Evolutionary conservation across 2,888 invertebrate genomes (phyloP), one percentile per base, ranked within the genome.

Genomic region (Venustoraphidia nigricollis): DNA sequence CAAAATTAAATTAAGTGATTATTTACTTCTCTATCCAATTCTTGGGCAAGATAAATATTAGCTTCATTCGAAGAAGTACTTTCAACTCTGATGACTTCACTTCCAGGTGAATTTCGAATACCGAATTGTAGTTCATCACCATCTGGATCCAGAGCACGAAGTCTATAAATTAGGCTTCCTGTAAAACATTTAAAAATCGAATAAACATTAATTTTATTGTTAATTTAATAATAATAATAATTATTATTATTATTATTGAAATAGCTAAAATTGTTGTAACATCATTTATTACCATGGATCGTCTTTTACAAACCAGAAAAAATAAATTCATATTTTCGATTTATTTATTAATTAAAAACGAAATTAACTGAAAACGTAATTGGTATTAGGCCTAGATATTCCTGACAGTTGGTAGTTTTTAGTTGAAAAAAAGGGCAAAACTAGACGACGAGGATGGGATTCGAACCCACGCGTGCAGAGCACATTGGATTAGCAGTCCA

Each of bases 21-120:
- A 57, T 61, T 67, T 67, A 87, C 89, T 77, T 93, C 93, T 68
- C 92, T 76, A 71, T 93, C 93, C 60, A 93, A 76, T 69, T 88
- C 83, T 72, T 86, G 88, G 68, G 84, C 82, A 64, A 93, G 76
- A 68, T 83, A 89, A 60, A 93, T 76, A 66, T 89, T 81, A 57
- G 92, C 92, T 74, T 90, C 87, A 65, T 80, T 85, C 58, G 77
- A 71, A 58, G 82, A 82, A 58, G 79, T 76, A 68, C 81, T 86
- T 71, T 90, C 86, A 59, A 93, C 80, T 63, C 82, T 76, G 63
- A 93, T 79, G 54, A 92, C 79, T 65, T 89, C 85, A 66, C 85
- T 84, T 59, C 84, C 87, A 44, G 80, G 75, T 57, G 87, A 83
- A 55, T 85, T 80, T 60, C 81, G 75, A 52, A 91, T 77, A 46